Base-by-base conservation (phyloP, 2,797 vertebrate genomes). In the Pseudochaenichthys georgianus region DNA sequence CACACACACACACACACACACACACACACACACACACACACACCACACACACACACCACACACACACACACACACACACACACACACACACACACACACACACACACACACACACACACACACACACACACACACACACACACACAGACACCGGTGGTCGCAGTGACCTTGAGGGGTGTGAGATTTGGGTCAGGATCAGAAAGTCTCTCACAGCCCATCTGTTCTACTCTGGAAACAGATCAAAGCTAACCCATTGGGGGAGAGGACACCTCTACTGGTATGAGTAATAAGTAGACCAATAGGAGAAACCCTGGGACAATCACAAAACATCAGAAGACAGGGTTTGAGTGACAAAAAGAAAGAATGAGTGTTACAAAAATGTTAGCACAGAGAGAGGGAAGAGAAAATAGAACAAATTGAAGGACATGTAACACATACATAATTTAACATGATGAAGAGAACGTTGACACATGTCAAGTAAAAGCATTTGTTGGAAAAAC, bases 131-230 rank as follows among this genome's bases (percentile, higher is more conserved):
- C 47, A 64, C 62, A 61, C 19, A 74, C 58, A 52, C 45, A 64
- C 13, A 65, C 34, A 70, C n/a, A 67, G 21, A 65, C 68, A 58
- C 19, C 28, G 3, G 19, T 55, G 57, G 59, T 51, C 23, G 19
- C 57, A 8, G 47, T 77, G 77, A 87, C 84, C 80, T 88, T 85
- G 77, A 82, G 46, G 54, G 64, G 72, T 73, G 67, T 68, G 65
- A 76, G 71, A 83, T 80, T 70, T 79, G 73, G 78, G 75, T 85
- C 74, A 75, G 62, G 67, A 66, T 76, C 69, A 78, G 64, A 69
- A 67, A 71, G 67, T 73, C 62, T 78, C 75, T 75, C 42, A 15
- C 57, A 75, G 61, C 78, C 77, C 82, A 89, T 90, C 79, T 86
- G 83, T 66, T 69, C 75, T 38, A 2, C 23, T 38, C 52, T 70